phyloP scores from a whole-genome alignment of 1,140 invertebrate species.

The Zaprionus tsacasi region DNA sequence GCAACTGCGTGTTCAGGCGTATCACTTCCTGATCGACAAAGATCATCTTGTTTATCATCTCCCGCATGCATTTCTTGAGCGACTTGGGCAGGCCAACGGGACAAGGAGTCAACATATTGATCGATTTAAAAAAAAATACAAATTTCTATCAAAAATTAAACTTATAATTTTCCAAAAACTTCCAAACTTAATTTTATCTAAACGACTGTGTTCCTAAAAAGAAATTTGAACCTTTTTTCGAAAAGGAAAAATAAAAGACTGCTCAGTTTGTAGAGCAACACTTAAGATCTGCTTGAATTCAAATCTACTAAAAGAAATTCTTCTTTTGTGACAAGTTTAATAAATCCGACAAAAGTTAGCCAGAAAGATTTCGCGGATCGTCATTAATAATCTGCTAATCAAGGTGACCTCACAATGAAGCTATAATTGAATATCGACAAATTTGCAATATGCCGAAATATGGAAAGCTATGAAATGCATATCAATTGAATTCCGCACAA shows the following conservation, averaged over 20 bases:
- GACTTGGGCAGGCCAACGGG: constrained; percentile 68
- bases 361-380: background rate
- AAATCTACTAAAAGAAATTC: too few species aligned
- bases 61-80: constrained; percentile 63
- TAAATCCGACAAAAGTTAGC: background rate
- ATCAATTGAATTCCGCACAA: constrained; percentile 61
- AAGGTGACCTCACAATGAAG: constrained; percentile 37
- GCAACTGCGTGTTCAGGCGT: constrained; percentile 61
- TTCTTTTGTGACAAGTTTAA: too few species aligned
- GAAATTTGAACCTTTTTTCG: too few species aligned
- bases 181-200: too few species aligned
- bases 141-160: background rate
- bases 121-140: too few species aligned
- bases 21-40: constrained; percentile 71
- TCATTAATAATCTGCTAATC: constrained; percentile 23
- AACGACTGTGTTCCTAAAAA: too few species aligned
- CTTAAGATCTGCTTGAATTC: too few species aligned
- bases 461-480: constrained; percentile 57
- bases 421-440: constrained; percentile 54
- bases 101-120: constrained; percentile 50
- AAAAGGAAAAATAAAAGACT: too few species aligned
- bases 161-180: background rate
- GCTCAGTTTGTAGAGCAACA: too few species aligned
- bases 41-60: constrained; percentile 65
- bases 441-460: constrained; percentile 64